Percentiles rank a stretch among this genome's conserved stretches.
phyloP scores from a whole-genome alignment of 2,888 invertebrate species.

The Megamerina dolium region DNA sequence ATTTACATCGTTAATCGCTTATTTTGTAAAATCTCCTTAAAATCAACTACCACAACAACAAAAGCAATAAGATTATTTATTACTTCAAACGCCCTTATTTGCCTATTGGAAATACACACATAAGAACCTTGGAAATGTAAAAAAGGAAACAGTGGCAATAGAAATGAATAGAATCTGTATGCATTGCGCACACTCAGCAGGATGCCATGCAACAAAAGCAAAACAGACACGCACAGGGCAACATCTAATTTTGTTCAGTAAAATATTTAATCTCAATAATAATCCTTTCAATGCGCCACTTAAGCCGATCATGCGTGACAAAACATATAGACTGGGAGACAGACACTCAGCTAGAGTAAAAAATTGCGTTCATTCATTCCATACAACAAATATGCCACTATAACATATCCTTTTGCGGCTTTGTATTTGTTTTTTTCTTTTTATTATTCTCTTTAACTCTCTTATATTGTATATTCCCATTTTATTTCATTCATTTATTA shows the following conservation, averaged over 20 bases:
- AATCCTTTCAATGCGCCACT: constrained; percentile 50
- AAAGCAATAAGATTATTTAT: constrained; percentile 16
- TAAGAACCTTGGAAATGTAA: constrained; percentile 2
- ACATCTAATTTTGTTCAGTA: constrained; percentile 1
- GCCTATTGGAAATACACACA: constrained; percentile 11
- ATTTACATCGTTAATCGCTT: constrained; percentile 36
- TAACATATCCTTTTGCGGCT: no score
- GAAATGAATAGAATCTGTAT: not conserved
- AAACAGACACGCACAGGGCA: constrained; percentile 8
- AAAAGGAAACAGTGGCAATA: constrained; percentile 7
- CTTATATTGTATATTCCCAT: not conserved
- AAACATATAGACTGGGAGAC: constrained; percentile 22
- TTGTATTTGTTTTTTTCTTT: no score
- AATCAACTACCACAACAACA: constrained; percentile 12
- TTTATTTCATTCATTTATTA: not conserved
- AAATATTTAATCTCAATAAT: constrained; percentile 24
- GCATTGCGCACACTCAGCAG: constrained; percentile 32
- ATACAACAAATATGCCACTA: no score
- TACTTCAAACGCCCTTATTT: constrained; percentile 8
- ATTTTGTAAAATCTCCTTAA: constrained; percentile 17
- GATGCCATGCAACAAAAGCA: constrained; percentile 21
- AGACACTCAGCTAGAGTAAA: constrained; percentile 12
- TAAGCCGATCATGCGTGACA: constrained; percentile 47
- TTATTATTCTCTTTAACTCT: not conserved
- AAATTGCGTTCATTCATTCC: no score